A percentile compares a stretch with the other conserved stretches of the same genome.
Conservation (phyloP, 2,797 vertebrate genomes). For the Periparus ater region DNA sequence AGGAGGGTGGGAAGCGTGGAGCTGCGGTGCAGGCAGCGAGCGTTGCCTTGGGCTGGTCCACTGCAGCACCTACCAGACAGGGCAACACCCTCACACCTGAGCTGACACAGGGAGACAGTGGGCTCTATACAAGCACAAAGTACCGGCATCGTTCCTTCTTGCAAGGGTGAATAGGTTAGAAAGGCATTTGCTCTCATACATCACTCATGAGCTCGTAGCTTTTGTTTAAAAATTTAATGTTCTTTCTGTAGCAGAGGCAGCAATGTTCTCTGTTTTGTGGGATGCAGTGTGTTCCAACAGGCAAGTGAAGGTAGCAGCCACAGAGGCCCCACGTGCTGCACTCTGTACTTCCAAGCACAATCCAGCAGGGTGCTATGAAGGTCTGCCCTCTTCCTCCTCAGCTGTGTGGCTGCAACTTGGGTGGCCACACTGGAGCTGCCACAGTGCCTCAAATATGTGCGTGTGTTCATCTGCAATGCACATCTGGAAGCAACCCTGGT, state of each 20-base stretch:
- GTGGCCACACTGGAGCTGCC: background rate
- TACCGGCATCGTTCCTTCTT: background rate
- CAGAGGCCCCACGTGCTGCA: rapidly evolving
- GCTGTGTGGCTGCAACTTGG: background rate
- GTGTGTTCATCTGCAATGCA: background rate
- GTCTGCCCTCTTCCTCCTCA: background rate
- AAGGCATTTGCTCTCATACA: background rate
- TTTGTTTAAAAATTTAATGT: background rate
- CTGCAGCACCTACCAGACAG: rapidly evolving
- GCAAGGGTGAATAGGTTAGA: background rate
- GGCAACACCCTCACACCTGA: background rate
- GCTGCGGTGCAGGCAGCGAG: rapidly evolving
- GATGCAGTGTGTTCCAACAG: background rate
- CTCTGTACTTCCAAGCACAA: background rate
- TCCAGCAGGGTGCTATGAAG: background rate
- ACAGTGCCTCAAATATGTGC: background rate
- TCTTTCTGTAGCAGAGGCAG: background rate
- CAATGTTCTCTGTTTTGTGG: background rate
- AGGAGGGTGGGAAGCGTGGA: rapidly evolving
- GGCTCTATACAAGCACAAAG: background rate
- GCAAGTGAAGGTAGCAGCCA: background rate
- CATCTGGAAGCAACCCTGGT: background rate
- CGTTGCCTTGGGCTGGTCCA: background rate
- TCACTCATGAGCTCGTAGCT: background rate
- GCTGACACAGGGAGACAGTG: rapidly evolving